Evolutionary conservation across 2,888 invertebrate genomes (phyloP).

Genomic region (Eustalomyia histrio): DNA sequence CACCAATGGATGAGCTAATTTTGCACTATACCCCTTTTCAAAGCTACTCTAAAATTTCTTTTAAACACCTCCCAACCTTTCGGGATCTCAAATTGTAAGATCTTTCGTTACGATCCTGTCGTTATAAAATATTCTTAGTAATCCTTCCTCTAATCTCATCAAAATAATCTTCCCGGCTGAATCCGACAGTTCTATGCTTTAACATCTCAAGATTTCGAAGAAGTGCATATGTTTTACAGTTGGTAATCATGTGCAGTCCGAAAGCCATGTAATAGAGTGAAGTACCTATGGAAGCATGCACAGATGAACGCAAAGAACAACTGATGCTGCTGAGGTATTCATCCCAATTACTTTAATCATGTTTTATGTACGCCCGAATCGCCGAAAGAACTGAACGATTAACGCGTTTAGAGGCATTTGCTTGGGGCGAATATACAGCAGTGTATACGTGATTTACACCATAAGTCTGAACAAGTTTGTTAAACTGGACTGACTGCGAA

Average conservation of each 20-base stretch:
- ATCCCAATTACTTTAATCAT: no score
- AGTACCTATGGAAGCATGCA: no score
- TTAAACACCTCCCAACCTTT: conserved; percentile 21
- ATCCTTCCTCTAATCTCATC: background rate
- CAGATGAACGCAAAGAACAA: conserved; percentile 35
- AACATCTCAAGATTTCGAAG: background rate
- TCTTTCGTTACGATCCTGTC: conserved; percentile 20
- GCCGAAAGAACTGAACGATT: conserved; percentile 53
- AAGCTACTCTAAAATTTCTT: conserved; percentile 16
- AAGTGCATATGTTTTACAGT: background rate
- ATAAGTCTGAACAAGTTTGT: conserved; percentile 36
- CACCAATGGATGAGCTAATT: conserved; percentile 16
- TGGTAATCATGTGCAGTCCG: conserved; percentile 32
- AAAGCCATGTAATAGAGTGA: conserved; percentile 39
- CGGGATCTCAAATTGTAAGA: conserved; percentile 10
- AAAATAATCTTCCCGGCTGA: conserved; percentile 2
- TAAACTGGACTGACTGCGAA: conserved; percentile 46
- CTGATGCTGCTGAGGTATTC: conserved; percentile 41
- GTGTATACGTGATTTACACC: conserved; percentile 52
- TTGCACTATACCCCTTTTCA: conserved; percentile 16
- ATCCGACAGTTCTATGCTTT: background rate
- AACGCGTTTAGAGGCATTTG: conserved; percentile 54
- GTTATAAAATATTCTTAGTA: background rate
- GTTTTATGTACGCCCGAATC: conserved; percentile 38
- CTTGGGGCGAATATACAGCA: conserved; percentile 54